Evolutionary conservation across 2,888 invertebrate species (phyloP).

Genomic region (Eucriotettix oculatus): DNA sequence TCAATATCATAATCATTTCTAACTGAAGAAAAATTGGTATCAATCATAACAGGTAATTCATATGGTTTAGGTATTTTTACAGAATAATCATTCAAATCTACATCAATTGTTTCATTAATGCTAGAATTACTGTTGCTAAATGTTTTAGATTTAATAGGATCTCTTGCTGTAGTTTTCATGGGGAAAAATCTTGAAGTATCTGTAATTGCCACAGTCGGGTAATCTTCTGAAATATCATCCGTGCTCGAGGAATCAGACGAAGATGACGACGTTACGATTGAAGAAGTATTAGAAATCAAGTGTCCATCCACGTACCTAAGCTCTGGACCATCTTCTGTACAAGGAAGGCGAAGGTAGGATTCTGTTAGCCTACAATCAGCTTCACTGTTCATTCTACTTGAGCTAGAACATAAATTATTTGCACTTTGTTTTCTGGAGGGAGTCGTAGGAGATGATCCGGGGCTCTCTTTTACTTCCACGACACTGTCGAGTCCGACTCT

Average conservation of each 20-base stretch:
- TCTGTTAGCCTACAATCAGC: background rate
- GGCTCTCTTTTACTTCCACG: conserved; percentile 19
- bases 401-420: background rate
- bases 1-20: too few relatives aligned
- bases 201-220: background rate
- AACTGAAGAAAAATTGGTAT: too few relatives aligned
- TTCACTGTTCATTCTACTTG: background rate
- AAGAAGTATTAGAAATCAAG: conserved; percentile 16
- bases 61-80: too few relatives aligned
- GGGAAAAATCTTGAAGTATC: too few relatives aligned
- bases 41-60: too few relatives aligned
- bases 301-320: conserved; percentile 14
- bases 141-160: too few relatives aligned
- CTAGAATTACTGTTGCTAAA: too few relatives aligned
- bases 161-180: too few relatives aligned
- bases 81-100: too few relatives aligned
- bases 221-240: conserved; percentile 25
- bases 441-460: conserved; percentile 14
- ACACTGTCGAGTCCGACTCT: conserved; percentile 8
- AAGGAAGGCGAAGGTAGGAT: background rate
- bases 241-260: conserved; percentile 16
- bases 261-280: conserved; percentile 6
- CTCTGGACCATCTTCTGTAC: conserved; percentile 1
- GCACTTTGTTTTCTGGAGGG: conserved; percentile 3
- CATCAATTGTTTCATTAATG: too few relatives aligned